A percentile compares a stretch with the other conserved stretches of the same genome.
Conservation (phyloP, 2,888 invertebrate genomes). For the Thymelicus sylvestris region DNA sequence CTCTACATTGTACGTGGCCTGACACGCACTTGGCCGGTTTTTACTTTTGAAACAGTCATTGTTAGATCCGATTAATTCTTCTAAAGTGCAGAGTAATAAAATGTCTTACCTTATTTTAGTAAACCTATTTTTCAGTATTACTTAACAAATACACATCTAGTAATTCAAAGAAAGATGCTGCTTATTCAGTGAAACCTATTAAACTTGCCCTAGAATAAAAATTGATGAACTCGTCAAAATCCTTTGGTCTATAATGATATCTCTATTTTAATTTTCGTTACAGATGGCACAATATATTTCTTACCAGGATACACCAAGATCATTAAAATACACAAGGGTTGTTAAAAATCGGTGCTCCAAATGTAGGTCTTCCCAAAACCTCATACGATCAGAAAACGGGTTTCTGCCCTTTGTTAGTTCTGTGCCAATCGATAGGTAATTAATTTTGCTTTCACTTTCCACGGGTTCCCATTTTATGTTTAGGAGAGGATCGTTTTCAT, state of each 20-base stretch:
- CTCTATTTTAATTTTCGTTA: background rate
- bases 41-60: no score
- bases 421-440: slow-evolving; percentile 71
- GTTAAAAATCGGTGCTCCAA: slow-evolving; percentile 64
- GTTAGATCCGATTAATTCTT: no score
- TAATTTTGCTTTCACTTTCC: slow-evolving; percentile 62
- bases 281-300: background rate
- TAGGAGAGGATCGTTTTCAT: slow-evolving; percentile 65
- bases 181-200: no score
- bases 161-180: no score
- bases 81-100: no score
- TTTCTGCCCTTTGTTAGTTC: slow-evolving; percentile 75
- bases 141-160: no score
- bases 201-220: no score
- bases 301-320: slow-evolving; percentile 64
- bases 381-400: slow-evolving; percentile 74
- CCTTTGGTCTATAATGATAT: background rate
- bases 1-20: no score
- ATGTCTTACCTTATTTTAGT: no score
- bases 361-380: slow-evolving; percentile 75
- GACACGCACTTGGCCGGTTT: no score
- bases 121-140: no score
- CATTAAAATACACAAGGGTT: slow-evolving; percentile 66
- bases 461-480: slow-evolving; percentile 77
- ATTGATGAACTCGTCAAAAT: no score